Evolutionary conservation across 2,797 vertebrate genomes (phyloP), one percentile per base, ranked within the genome.

Genomic region (Glyptemys insculpta): DNA sequence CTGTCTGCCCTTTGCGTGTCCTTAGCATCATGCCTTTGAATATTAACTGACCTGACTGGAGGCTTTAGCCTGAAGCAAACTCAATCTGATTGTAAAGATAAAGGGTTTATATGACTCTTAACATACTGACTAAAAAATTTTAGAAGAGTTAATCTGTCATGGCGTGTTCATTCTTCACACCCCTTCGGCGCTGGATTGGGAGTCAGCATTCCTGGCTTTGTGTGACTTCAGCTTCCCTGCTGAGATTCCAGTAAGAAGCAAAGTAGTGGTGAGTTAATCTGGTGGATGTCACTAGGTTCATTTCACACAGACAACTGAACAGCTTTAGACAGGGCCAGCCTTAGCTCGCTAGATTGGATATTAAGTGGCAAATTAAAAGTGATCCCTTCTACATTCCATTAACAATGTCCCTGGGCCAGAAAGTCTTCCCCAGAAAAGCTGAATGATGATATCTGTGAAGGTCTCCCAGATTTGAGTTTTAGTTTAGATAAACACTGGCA

Each of bases 361-460:
- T 8, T 65, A 92, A 92, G 15, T 74, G 95, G 91, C 78, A 81
- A n/a, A 57, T 2, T n/a, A 92, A 95, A 96, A 93, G 94, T 96
- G 97, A 97, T 72, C 68, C 91, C 34, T 81, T 96, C 93, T 94
- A 25, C 81, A 94, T 96, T 95, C 96, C 82, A 95, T 95, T 93
- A 92, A 88, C 81, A 83, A 92, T 95, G 78, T 94, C 95, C 96
- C 92, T 95, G 93, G 94, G 96, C 96, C 31, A 27, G 10, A 4
- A 91, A 86, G 94, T 79, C 93, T 92, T 92, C 76, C 85, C 83
- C 83, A 86, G 91, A 50, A 83, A 95, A 93, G 90, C 3, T 96
- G 95, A 97, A 95, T 96, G 95, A 95, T 95, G 85, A 89, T 91
- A 57, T 93, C 95, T 96, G 96, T 95, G 96, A 97, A 97, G 92